Evolutionary conservation across 1,140 invertebrate genomes (phyloP), one percentile per base, ranked within the genome.

Genomic region (Drosophila prosaltans): DNA sequence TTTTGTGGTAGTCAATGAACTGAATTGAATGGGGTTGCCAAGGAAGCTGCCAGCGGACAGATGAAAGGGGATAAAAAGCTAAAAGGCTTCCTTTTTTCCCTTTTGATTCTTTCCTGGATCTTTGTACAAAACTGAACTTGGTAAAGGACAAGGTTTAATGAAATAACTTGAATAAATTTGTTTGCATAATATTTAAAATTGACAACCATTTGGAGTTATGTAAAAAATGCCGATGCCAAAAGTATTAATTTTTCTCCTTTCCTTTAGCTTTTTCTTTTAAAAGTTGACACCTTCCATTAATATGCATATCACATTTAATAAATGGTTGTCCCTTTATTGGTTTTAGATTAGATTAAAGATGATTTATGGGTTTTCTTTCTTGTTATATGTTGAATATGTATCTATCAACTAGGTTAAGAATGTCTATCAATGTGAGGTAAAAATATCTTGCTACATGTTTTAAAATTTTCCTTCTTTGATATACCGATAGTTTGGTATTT

Each of bases 21-120:
- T 7, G 32, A 5, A 51, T 51, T 51, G 45, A 51, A 51, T 51
- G 2, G 45, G 45, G 45, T 51, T 51, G 45, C 45, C 10, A 51
- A 26, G 45, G 21, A 24, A 21, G 45, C 26, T 51, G 45, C 45
- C 4, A 51, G 16, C 1, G 21, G 21, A 51, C 8, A 51, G 1
- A 2, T 51, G 8, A 26, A 26, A 26, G 2, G 45, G 45, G 21
- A 24, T 36, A 0, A 51, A 21, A 21, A 48, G 21, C 21, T 36
- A 36, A 51, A 51, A 26, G 45, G 45, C 21, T 51, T 51, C 16
- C 41, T 4, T 4, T n/a, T n/a, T n/a, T n/a, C 3, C 3, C 6
- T 7, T 43, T 26, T 51, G 32, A 36, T 51, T 51, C 21, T 16
- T 6, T 21, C 21, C 7, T 16, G 43, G 16, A 45, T 21, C 6